These are phyloP conservation scores for Plecotus auritus DNA, from an alignment of 2,113 vertebrate species.

Conservation along the genomic window DNA sequence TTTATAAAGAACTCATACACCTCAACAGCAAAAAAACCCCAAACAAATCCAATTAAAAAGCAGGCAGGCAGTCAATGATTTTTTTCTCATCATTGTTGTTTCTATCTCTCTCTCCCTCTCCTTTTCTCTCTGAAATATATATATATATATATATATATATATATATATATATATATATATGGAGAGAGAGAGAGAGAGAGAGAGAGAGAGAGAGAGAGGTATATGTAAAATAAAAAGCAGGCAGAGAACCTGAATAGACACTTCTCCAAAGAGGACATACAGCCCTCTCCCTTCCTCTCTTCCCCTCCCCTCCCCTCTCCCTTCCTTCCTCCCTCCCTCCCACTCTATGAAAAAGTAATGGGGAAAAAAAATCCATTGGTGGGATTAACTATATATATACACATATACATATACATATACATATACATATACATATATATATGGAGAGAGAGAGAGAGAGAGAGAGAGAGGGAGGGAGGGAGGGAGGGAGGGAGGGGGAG, in stretches of 20 bases:
- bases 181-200: too few species aligned
- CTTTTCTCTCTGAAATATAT: too few species aligned
- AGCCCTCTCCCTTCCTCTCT: background rate
- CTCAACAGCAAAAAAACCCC: background rate
- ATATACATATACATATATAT: background rate
- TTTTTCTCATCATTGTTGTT: too few species aligned
- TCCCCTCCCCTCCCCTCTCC: too few species aligned
- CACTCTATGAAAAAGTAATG: too few species aligned
- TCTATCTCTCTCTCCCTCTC: too few species aligned
- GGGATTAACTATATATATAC: background rate
- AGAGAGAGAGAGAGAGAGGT: too few species aligned
- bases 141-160: too few species aligned
- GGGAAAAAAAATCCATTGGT: background rate
- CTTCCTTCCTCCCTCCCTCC: background rate
- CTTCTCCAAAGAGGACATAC: background rate
- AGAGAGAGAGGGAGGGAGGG: too few species aligned
- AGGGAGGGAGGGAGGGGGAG: background rate
- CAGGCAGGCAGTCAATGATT: background rate
- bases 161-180: too few species aligned
- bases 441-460: too few species aligned
- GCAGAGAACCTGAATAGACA: background rate
- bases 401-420: background rate
- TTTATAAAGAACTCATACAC: background rate
- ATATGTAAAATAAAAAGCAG: too few species aligned
- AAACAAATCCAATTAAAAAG: background rate